These are phyloP conservation scores for Amniataba percoides DNA, from an alignment of 2,797 vertebrate species.

Conservation along the genomic window DNA sequence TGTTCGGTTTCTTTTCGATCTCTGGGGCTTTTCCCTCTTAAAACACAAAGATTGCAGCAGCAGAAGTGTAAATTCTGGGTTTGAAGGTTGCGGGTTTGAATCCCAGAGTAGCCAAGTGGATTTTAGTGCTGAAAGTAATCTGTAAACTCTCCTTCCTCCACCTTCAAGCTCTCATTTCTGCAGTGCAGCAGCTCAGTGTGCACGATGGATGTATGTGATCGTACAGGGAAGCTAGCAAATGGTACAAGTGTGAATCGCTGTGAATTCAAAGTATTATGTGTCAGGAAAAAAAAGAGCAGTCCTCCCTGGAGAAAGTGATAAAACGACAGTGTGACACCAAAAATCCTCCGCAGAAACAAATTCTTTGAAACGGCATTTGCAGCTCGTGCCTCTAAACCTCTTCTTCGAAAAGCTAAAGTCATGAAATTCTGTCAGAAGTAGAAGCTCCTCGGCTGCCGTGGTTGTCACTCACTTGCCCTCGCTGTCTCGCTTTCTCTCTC, in stretches of 20 bases:
- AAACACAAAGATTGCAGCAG: neutral
- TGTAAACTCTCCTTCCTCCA: neutral
- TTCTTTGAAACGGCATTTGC: constrained; percentile 34
- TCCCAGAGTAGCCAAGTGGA: neutral
- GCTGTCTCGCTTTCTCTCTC: neutral
- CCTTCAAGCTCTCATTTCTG: neutral
- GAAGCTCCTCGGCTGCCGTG: constrained; percentile 15
- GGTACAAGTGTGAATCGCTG: neutral
- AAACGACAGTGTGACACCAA: constrained; percentile 33
- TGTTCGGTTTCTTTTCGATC: constrained; percentile 5
- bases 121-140: neutral
- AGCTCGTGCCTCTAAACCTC: constrained; percentile 15
- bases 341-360: constrained; percentile 28
- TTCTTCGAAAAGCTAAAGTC: constrained; percentile 32
- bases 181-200: neutral
- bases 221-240: neutral
- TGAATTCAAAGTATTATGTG: constrained; percentile 30
- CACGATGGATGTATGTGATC: neutral
- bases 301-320: constrained; percentile 25
- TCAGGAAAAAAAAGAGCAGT: constrained; percentile 15
- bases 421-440: constrained; percentile 37
- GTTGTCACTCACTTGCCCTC: constrained; percentile 9
- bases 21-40: neutral
- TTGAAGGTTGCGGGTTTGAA: constrained; percentile 8
- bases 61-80: neutral